Conservation (phyloP, 2,113 vertebrate species). For the Dromas ardeola region DNA sequence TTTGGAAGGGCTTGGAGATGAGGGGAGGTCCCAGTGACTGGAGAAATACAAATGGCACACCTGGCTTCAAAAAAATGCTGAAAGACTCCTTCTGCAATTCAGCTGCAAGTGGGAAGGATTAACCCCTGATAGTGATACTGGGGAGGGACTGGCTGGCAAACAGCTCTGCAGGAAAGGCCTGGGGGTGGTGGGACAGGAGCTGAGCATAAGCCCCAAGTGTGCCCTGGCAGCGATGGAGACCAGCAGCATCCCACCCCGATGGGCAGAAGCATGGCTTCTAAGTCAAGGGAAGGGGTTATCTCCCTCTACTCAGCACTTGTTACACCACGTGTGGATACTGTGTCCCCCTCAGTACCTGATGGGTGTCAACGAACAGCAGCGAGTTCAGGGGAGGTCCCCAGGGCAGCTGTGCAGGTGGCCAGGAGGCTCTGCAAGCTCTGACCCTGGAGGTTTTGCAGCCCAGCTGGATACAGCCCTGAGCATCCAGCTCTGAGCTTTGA, state of each 20-base stretch:
- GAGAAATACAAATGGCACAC: neutral
- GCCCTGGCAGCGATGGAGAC: neutral
- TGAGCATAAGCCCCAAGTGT: neutral
- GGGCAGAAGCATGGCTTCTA: fast-evolving
- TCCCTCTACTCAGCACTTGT: fast-evolving
- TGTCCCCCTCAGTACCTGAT: neutral
- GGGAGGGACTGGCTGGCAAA: neutral
- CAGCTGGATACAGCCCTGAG: neutral
- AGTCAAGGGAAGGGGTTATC: fast-evolving
- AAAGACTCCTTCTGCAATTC: neutral
- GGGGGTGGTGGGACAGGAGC: neutral
- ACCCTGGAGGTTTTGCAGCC: neutral
- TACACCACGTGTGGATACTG: fast-evolving
- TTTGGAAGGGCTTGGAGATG: neutral
- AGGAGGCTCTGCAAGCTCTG: neutral
- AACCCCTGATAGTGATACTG: neutral
- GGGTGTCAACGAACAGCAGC: fast-evolving
- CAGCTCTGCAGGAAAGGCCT: neutral
- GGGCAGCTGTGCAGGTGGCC: neutral
- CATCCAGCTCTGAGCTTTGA: neutral
- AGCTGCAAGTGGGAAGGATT: neutral
- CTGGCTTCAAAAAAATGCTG: neutral
- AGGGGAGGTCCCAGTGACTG: neutral
- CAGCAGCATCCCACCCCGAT: neutral
- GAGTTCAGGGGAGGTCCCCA: neutral